phyloP scores from a whole-genome alignment of 2,888 invertebrate species.

The Monochamus alternatus region DNA sequence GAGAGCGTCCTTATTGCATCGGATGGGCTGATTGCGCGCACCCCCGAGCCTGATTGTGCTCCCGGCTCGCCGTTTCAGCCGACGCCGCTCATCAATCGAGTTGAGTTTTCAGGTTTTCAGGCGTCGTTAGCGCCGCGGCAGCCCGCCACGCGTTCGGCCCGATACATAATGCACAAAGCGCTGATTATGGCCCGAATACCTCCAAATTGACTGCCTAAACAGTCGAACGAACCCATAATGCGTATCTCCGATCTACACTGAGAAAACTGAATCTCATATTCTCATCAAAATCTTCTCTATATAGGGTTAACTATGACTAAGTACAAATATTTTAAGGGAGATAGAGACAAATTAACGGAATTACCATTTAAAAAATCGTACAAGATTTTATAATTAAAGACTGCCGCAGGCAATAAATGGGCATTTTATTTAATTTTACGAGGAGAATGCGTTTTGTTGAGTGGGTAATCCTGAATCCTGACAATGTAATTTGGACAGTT shows the following conservation, averaged over 20 bases:
- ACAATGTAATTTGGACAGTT: not conserved
- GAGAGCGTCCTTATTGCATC: conserved; percentile 29
- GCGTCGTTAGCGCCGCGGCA: conserved; percentile 34
- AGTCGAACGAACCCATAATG: conserved; percentile 47
- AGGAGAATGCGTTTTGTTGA: not conserved
- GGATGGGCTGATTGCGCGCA: conserved; percentile 52
- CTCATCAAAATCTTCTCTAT: not conserved
- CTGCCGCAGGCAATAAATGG: too few species aligned
- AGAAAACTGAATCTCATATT: not conserved
- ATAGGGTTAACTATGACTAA: too few species aligned
- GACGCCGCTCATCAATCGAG: conserved; percentile 39
- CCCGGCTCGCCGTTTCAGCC: conserved; percentile 61
- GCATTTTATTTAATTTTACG: too few species aligned
- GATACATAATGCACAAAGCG: conserved; percentile 61
- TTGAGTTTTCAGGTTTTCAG: conserved; percentile 31
- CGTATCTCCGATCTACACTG: conserved; percentile 17
- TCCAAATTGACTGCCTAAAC: conserved; percentile 60
- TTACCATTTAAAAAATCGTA: too few species aligned
- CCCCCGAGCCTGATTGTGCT: conserved; percentile 57
- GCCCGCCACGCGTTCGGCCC: conserved; percentile 46
- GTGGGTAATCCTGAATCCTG: not conserved
- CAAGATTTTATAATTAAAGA: too few species aligned
- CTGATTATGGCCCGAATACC: conserved; percentile 60
- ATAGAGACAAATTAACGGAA: too few species aligned
- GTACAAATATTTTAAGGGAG: too few species aligned